Percentiles rank a stretch among this genome's conserved stretches.
phyloP scores from a whole-genome alignment of 2,888 invertebrate genomes.

The Xylophagus ater region DNA sequence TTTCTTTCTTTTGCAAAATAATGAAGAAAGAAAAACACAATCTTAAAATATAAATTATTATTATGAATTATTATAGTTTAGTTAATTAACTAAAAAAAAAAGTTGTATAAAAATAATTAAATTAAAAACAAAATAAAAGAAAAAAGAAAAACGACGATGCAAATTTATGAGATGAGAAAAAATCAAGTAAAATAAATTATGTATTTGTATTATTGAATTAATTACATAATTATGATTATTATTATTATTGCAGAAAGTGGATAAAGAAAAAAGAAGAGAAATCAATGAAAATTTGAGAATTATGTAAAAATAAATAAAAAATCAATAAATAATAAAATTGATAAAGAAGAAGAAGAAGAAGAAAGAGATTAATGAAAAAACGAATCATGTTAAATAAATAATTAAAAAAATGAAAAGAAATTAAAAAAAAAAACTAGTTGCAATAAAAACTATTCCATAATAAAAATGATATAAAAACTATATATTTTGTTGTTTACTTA shows the following conservation, averaged over 20 bases:
- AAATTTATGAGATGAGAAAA: constrained; percentile 2
- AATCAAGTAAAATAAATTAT: constrained; percentile 9
- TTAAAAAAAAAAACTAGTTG: constrained; percentile 11
- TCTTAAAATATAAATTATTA: no score
- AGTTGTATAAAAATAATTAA: no score
- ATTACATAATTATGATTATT: constrained; percentile 5
- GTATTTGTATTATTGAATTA: constrained; percentile 10
- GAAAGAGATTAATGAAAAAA: background rate
- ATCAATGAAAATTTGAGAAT: constrained; percentile 4
- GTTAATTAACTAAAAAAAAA: no score
- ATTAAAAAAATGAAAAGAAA: constrained; percentile 6
- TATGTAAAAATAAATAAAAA: constrained; percentile 3
- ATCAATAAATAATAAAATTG: background rate
- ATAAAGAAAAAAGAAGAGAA: background rate
- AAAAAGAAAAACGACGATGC: background rate
- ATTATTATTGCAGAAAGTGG: background rate
- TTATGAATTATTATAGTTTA: no score
- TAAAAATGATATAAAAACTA: no score
- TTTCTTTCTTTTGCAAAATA: no score
- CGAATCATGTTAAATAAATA: background rate
- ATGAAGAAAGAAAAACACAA: no score
- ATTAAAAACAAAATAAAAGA: no score
- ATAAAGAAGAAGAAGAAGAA: background rate
- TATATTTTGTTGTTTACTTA: no score
- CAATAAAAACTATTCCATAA: constrained; percentile 14